Evolutionary conservation across 1,140 invertebrate genomes (phyloP).

Genomic region (Zaprionus africanus): DNA sequence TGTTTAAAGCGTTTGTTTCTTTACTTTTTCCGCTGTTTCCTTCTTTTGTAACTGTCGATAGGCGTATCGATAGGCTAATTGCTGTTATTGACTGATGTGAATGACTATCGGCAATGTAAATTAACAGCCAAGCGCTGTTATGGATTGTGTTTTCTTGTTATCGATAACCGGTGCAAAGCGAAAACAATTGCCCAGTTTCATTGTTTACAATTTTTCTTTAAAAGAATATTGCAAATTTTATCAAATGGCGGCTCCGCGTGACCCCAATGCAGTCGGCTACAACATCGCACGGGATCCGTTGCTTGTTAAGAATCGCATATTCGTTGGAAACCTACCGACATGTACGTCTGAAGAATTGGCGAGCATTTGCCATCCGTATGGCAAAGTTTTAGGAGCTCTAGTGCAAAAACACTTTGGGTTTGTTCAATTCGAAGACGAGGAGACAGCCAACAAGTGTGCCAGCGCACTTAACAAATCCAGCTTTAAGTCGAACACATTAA

Average conservation of each 20-base stretch:
- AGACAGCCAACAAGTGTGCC: conserved; percentile 90
- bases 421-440: conserved; percentile 92
- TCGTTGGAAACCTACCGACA: conserved; percentile 89
- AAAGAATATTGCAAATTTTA: not conserved
- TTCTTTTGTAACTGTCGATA: conserved; percentile 10
- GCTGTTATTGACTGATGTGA: not conserved
- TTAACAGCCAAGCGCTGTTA: not conserved
- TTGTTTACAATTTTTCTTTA: conserved; percentile 13
- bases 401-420: conserved; percentile 93
- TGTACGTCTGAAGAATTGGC: conserved; percentile 89
- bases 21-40: not conserved
- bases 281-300: conserved; percentile 86
- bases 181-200: not conserved
- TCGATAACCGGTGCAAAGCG: conserved; percentile 1
- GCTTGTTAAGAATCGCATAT: conserved; percentile 89
- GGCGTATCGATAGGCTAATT: not conserved
- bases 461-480: conserved; percentile 88
- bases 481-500: conserved; percentile 89
- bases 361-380: conserved; percentile 90
- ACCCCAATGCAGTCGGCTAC: conserved; percentile 27
- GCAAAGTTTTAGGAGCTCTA: conserved; percentile 89
- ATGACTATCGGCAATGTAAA: not conserved
- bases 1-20: not conserved
- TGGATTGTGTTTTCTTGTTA: not conserved
- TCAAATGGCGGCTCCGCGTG: conserved; percentile 23